Evolutionary conservation across 2,888 invertebrate genomes (phyloP).

Genomic region (Leptogaster cylindrica): DNA sequence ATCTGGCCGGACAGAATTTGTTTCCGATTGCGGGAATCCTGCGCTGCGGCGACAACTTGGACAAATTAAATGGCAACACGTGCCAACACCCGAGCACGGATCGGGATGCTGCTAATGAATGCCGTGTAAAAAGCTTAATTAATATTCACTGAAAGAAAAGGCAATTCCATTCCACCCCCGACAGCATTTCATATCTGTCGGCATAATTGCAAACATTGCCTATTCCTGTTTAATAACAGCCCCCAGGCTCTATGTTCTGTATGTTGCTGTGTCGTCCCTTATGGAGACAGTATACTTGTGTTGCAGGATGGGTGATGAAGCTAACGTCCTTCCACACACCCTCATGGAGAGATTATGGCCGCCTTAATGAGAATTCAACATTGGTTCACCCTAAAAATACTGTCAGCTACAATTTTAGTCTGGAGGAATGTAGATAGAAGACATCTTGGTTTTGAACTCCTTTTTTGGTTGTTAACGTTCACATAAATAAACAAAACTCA

Average conservation of each 20-base stretch:
- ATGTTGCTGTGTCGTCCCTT: too few species aligned
- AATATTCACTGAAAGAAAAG: slow-evolving; percentile 28
- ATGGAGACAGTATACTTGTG: too few species aligned
- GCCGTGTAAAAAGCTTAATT: slow-evolving; percentile 31
- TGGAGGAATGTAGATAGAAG: too few species aligned
- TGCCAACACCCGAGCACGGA: not conserved
- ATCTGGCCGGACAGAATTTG: slow-evolving; percentile 35
- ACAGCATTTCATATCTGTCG: not conserved
- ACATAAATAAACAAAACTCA: too few species aligned
- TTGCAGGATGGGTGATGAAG: too few species aligned
- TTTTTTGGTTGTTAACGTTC: too few species aligned
- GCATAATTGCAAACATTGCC: slow-evolving; percentile 6
- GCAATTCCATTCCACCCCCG: slow-evolving; percentile 1
- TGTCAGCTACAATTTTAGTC: too few species aligned
- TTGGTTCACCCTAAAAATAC: too few species aligned
- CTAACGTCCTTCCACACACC: too few species aligned
- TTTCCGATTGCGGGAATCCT: not conserved
- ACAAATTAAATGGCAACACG: slow-evolving; percentile 25
- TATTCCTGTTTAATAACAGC: slow-evolving; percentile 25
- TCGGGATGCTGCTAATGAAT: not conserved
- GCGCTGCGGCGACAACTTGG: slow-evolving; percentile 4
- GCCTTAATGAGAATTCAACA: too few species aligned
- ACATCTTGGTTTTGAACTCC: too few species aligned
- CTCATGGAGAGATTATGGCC: too few species aligned
- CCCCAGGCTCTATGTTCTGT: not conserved